phyloP scores from a whole-genome alignment of 2,888 invertebrate species.

The Sarcophaga subvicina region DNA sequence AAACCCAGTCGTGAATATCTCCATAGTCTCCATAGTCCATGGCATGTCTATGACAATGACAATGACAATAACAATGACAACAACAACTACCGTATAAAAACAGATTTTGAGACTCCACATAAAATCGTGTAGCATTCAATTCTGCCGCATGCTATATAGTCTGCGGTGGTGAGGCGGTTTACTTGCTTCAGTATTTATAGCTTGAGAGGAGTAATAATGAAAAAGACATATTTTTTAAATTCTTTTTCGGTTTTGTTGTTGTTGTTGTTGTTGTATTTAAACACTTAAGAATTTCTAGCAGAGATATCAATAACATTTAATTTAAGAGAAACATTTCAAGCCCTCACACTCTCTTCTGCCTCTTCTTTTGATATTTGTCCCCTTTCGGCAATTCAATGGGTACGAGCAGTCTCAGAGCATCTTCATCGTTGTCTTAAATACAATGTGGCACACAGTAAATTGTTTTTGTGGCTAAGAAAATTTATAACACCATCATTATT shows the following conservation, averaged over 20 bases:
- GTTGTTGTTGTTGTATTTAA: slow-evolving; percentile 17
- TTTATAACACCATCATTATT: slow-evolving; percentile 76
- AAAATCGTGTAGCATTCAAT: slow-evolving; percentile 70
- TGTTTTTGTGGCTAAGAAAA: slow-evolving; percentile 74
- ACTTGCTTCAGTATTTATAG: neutral
- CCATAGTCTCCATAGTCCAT: neutral
- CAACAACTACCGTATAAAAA: neutral
- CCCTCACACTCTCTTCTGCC: neutral
- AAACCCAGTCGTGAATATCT: slow-evolving; percentile 72
- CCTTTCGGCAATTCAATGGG: slow-evolving; percentile 27
- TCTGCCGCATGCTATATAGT: slow-evolving; percentile 74
- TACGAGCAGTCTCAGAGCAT: slow-evolving; percentile 25
- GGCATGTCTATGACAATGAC: slow-evolving; percentile 31
- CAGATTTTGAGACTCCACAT: slow-evolving; percentile 43
- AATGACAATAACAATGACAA: slow-evolving; percentile 19
- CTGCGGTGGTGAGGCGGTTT: neutral
- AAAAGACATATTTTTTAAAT: slow-evolving; percentile 37
- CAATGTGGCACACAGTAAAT: slow-evolving; percentile 77
- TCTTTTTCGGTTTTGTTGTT: slow-evolving; percentile 18
- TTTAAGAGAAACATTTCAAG: neutral
- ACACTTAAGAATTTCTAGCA: slow-evolving; percentile 32
- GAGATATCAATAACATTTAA: slow-evolving; percentile 53
- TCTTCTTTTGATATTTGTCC: neutral
- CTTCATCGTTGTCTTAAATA: slow-evolving; percentile 66
- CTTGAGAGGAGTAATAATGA: neutral